Evolutionary conservation across 2,797 vertebrate genomes (phyloP), one percentile per base, ranked within the genome.

Genomic region (Chanos chanos): DNA sequence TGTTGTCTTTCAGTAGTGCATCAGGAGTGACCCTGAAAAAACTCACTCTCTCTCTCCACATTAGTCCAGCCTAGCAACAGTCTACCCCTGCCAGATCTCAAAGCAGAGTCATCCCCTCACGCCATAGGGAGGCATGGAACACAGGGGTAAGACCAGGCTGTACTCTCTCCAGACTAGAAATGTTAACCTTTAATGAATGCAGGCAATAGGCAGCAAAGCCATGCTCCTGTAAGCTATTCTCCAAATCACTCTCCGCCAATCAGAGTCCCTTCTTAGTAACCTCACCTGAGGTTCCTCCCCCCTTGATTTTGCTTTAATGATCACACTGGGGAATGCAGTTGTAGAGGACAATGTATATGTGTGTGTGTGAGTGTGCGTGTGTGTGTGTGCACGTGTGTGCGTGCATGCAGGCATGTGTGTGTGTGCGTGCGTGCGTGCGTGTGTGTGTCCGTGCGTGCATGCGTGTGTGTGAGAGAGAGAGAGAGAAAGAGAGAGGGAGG

Each of bases 231-330:
- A 41, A 34, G 9, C 16, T 24, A 9, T 41, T 70, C 30, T 45
- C 33, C 58, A 70, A 74, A 64, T 41, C 45, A 48, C 27, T 34
- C 31, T 19, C 48, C 41, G 22, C 61, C 60, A 70, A 58, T 70
- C 61, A 76, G 33, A 39, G 70, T 64, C 67, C 60, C 60, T 67
- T 67, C n/a, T n/a, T 72, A 70, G 70, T 50, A 67, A 72, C 70
- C 64, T 54, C 30, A 40, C 31, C 58, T 3, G 9, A 8, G 63
- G 53, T 69, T 59, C 54, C 63, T 54, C 24, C 63, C 54, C 24
- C 67, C 64, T 72, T 43, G 48, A 59, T 51, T 52, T 70, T n/a
- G 21, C 40, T 60, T 64, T 72, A 75, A 75, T 72, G 70, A 66
- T 72, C 51, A 64, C 73, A 61, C 66, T 49, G 34, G 73, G 70